A percentile compares a stretch with the other conserved stretches of the same genome.
These are phyloP conservation scores for Corythornis vintsioides DNA, from an alignment of 2,113 vertebrate species.

Conservation along the genomic window DNA sequence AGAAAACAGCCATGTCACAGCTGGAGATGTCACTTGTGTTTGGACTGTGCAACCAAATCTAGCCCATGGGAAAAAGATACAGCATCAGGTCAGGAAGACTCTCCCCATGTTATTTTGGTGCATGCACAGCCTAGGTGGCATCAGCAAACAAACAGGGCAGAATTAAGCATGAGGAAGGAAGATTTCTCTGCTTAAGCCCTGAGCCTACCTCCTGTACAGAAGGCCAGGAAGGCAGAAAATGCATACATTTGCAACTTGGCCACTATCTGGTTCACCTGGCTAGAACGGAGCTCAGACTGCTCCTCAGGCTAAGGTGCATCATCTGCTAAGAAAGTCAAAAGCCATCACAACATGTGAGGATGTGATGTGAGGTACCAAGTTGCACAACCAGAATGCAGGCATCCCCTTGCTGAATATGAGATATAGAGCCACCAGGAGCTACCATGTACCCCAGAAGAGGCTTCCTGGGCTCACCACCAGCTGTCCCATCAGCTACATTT, in stretches of 20 bases:
- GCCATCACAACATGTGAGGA: not conserved
- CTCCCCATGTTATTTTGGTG: not conserved
- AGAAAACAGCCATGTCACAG: not conserved
- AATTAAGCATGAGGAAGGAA: not conserved
- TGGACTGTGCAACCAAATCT: not conserved
- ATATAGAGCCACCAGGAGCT: not conserved
- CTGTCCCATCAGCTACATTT: fast-evolving
- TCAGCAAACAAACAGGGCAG: not conserved
- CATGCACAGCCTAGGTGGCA: not conserved
- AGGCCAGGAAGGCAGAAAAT: not conserved
- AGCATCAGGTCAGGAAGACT: not conserved
- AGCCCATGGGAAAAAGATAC: not conserved
- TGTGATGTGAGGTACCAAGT: not conserved
- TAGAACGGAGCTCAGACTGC: not conserved
- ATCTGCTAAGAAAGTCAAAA: not conserved
- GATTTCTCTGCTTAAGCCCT: not conserved
- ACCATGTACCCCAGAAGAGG: not conserved
- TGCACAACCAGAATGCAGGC: not conserved
- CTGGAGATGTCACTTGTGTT: not conserved
- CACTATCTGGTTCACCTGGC: not conserved
- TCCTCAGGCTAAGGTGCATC: not conserved
- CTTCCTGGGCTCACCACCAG: not conserved
- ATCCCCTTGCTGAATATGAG: not conserved
- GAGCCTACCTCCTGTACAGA: not conserved
- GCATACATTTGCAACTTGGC: not conserved